Base-by-base conservation (phyloP, 2,797 vertebrate species). In the Esox lucius region DNA sequence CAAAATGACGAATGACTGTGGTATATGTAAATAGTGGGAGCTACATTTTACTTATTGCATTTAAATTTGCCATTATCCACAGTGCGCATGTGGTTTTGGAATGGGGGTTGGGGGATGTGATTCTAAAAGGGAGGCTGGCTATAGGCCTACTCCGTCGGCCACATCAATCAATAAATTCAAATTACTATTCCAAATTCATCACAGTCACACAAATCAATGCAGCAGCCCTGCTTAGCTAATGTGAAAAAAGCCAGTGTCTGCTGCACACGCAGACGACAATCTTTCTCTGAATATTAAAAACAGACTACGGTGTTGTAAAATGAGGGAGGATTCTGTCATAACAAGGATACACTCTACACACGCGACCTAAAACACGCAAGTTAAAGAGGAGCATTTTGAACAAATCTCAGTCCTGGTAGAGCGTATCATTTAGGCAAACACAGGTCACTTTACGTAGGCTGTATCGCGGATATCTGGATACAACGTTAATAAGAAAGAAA, bases 131-230 rank as follows among this genome's bases (percentile, higher is more conserved):
- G 75, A 86, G 89, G 91, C 86, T 93, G 90, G 84, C 86, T 86
- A 89, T 92, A 91, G 91, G 90, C 84, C 86, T 86, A 91, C 91
- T 93, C 88, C 91, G 91, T 89, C 87, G 93, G 90, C 93, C 90
- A 92, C 93, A 90, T 93, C 86, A 94, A 95, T 96, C 95, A 93
- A 96, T 96, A 95, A 89, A 92, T 95, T 95, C 93, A 94, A 96
- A 96, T 97, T 94, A 95, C 95, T 92, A 91, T 94, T 94, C 94
- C 94, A 95, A 95, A 96, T 96, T 96, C 95, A 96, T 97, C 95
- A 96, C 93, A 93, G 86, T 91, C 89, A 89, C 93, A 91, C 86
- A 82, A 93, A 95, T 96, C 95, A 94, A 96, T 96, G 90, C 89
- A 87, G 92, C 78, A 87, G 92, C 91, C 90, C 88, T 91, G 90